Conservation (phyloP, 2,113 vertebrate genomes). For the Calyptomena viridis region DNA sequence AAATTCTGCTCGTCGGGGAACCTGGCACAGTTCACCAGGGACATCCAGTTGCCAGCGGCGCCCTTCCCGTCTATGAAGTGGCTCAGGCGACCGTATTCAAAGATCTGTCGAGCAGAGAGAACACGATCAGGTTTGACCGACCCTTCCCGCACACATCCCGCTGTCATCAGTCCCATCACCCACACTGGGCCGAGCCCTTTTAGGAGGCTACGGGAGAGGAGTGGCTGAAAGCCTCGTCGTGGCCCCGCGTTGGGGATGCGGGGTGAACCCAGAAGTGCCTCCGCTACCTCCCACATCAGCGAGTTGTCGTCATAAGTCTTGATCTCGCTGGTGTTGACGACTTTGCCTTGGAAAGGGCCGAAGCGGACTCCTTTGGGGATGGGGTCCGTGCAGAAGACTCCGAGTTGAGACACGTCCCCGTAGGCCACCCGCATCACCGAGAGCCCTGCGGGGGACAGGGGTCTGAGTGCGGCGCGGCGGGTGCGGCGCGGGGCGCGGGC, state of each 20-base stretch:
- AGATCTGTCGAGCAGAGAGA: slow-evolving; percentile 78
- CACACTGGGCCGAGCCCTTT: not conserved
- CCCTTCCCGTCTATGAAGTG: slow-evolving; percentile 95
- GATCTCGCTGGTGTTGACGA: slow-evolving; percentile 93
- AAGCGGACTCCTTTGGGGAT: slow-evolving; percentile 87
- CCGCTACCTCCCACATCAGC: slow-evolving; percentile 94
- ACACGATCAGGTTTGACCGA: not conserved
- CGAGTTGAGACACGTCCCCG: slow-evolving; percentile 78
- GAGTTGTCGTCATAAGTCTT: slow-evolving; percentile 95
- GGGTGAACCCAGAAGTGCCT: not conserved
- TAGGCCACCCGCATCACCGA: slow-evolving; percentile 72
- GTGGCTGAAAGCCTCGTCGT: not conserved
- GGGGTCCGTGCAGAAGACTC: slow-evolving; percentile 84
- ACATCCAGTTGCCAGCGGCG: slow-evolving; percentile 91
- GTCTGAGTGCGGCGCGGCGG: not conserved
- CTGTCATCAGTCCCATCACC: not conserved
- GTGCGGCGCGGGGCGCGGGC: not conserved
- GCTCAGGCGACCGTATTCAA: slow-evolving; percentile 88
- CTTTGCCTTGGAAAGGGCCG: slow-evolving; percentile 92
- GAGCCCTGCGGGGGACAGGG: slow-evolving; percentile 75
- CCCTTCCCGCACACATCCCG: not conserved
- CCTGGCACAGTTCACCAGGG: slow-evolving; percentile 91
- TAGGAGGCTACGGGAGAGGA: not conserved
- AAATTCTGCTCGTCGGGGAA: slow-evolving; percentile 96
- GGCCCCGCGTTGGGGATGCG: not conserved